A percentile compares a stretch with the other conserved stretches of the same genome.
These are phyloP conservation scores for Penaeus indicus DNA, from an alignment of 1,140 invertebrate species.

Conservation along the genomic window DNA sequence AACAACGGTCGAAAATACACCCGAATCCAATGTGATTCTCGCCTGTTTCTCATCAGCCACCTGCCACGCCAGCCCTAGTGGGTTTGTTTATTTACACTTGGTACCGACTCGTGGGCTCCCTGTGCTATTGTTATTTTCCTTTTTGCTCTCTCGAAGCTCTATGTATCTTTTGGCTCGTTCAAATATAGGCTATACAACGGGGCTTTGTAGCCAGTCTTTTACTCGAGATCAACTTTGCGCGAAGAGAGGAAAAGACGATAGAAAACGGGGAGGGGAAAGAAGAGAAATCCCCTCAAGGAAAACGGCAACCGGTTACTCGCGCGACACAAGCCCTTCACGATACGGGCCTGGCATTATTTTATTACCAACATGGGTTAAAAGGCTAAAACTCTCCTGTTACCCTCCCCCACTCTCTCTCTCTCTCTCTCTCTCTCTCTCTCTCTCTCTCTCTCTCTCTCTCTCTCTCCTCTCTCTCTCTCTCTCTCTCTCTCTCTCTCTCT, in stretches of 20 bases:
- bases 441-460: too few species aligned
- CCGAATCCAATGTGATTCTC: neutral
- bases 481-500: too few species aligned
- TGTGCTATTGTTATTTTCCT: neutral
- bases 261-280: neutral
- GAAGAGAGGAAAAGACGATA: too few species aligned
- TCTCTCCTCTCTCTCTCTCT: too few species aligned
- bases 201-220: too few species aligned
- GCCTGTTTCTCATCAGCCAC: neutral
- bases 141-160: neutral
- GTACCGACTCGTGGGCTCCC: slow-evolving; percentile 9
- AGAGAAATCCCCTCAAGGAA: neutral
- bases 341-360: slow-evolving; percentile 21
- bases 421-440: too few species aligned
- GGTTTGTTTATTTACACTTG: slow-evolving; percentile 22
- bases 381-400: slow-evolving; percentile 17
- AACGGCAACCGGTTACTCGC: neutral
- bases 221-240: too few species aligned
- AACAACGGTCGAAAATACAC: neutral
- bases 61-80: neutral
- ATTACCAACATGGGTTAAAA: slow-evolving; percentile 33
- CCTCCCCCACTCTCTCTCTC: neutral
- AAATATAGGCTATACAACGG: too few species aligned
- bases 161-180: too few species aligned
- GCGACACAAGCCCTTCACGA: too few species aligned